Conservation (phyloP, 2,888 invertebrate genomes). For the Drosophila formosana region DNA sequence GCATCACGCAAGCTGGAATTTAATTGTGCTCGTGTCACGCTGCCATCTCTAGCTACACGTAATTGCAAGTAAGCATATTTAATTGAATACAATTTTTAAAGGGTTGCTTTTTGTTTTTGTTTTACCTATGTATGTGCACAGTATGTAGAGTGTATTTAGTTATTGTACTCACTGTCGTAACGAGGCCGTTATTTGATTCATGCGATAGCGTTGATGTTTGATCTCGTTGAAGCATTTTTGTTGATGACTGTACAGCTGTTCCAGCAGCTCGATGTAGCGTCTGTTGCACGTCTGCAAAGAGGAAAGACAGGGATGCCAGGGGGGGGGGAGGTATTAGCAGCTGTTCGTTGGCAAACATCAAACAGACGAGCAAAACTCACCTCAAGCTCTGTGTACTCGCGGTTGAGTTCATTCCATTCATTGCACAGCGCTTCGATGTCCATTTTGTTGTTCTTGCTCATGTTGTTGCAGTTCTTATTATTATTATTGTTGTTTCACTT, state of each 20-base stretch:
- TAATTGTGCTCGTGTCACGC: conserved; percentile 30
- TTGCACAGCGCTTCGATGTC: conserved; percentile 87
- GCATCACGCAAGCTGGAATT: not conserved
- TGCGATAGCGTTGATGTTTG: conserved; percentile 95
- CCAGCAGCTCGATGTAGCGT: conserved; percentile 93
- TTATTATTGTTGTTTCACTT: conserved; percentile 27
- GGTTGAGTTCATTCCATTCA: conserved; percentile 92
- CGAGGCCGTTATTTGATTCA: conserved; percentile 91
- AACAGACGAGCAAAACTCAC: conserved; percentile 85
- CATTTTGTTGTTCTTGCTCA: conserved; percentile 55
- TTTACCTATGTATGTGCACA: not conserved
- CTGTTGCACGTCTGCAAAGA: conserved; percentile 87
- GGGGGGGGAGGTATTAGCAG: conserved; percentile 37
- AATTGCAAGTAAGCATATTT: conserved; percentile 15
- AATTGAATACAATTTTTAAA: conserved; percentile 23
- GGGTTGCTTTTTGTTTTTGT: conserved; percentile 31
- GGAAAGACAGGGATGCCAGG: not conserved
- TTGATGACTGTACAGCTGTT: conserved; percentile 93
- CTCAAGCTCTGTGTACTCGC: conserved; percentile 93
- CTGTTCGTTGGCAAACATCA: conserved; percentile 32
- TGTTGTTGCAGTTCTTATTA: not conserved
- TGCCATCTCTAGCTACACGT: conserved; percentile 18
- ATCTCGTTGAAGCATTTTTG: conserved; percentile 95
- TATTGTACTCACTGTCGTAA: conserved; percentile 90
- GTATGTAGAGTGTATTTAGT: not conserved